Evolutionary conservation across 2,888 invertebrate genomes (phyloP).

Genomic region (Byasa hedistus): DNA sequence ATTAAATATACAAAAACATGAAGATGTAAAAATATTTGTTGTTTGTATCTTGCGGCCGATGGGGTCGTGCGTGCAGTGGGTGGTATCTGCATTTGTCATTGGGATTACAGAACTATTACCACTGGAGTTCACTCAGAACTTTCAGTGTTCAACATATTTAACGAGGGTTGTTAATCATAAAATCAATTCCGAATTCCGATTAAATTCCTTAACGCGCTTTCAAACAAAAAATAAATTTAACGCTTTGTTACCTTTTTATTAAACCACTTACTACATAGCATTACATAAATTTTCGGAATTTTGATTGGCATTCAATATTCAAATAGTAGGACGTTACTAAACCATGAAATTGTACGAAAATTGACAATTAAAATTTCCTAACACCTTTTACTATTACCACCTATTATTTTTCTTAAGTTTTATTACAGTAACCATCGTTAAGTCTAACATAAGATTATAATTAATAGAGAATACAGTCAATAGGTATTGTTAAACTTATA

Average conservation of each 20-base stretch:
- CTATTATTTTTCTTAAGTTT: neutral
- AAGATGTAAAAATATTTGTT: constrained; percentile 65
- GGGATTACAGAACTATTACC: constrained; percentile 41
- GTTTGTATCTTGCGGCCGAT: constrained; percentile 44
- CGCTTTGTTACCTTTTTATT: constrained; percentile 21
- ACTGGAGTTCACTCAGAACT: constrained; percentile 5
- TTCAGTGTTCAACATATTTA: neutral
- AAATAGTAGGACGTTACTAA: neutral
- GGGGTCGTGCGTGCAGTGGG: constrained; percentile 67
- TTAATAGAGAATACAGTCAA: too few relatives aligned
- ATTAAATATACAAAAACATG: constrained; percentile 55
- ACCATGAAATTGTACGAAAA: constrained; percentile 29
- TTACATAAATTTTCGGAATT: constrained; percentile 22
- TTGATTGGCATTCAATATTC: constrained; percentile 21
- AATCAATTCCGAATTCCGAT: constrained; percentile 19
- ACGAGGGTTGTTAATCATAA: neutral
- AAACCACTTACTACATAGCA: constrained; percentile 11
- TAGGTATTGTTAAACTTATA: too few relatives aligned
- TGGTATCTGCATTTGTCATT: constrained; percentile 75
- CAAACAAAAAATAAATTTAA: constrained; percentile 29
- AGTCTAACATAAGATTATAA: too few relatives aligned
- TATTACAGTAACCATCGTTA: neutral
- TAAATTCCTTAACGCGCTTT: constrained; percentile 12
- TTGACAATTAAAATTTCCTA: constrained; percentile 19
- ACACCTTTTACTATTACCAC: constrained; percentile 8